Evolutionary conservation across 2,797 vertebrate species (phyloP).

Genomic region (Sebastes cheni): DNA sequence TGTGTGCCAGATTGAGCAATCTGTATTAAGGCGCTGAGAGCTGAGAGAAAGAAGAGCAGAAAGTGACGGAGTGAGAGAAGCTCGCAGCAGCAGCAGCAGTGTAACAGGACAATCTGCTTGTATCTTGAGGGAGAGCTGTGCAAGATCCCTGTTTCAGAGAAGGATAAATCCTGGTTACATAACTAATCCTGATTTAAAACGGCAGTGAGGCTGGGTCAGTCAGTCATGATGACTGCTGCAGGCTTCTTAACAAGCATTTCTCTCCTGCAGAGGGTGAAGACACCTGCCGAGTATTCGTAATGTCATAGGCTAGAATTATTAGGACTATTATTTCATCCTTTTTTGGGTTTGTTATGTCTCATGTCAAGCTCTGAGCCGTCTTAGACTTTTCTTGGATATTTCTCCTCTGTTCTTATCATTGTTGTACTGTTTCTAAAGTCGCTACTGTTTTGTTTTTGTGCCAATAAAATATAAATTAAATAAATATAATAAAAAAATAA

Average conservation of each 20-base stretch:
- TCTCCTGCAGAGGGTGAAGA: background rate
- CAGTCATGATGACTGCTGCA: slow-evolving; percentile 35
- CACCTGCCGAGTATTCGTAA: background rate
- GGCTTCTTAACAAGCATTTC: slow-evolving; percentile 13
- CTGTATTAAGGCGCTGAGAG: background rate
- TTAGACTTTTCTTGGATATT: no score
- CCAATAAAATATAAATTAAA: no score
- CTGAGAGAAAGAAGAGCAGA: background rate
- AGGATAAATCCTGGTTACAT: slow-evolving; percentile 62
- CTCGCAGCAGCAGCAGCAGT: background rate
- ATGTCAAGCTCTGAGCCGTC: no score
- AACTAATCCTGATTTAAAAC: slow-evolving; percentile 73
- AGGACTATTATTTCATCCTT: no score
- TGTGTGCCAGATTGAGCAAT: background rate
- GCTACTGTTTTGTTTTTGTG: no score
- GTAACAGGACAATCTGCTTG: slow-evolving; percentile 32
- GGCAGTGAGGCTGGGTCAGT: slow-evolving; percentile 36
- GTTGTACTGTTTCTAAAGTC: no score
- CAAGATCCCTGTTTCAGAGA: slow-evolving; percentile 46
- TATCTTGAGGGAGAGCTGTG: slow-evolving; percentile 47
- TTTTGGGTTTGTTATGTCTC: no score
- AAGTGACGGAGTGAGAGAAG: background rate
- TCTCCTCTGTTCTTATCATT: no score
- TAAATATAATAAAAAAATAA: no score
- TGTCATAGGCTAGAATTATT: background rate